Percentiles rank a stretch among this genome's conserved stretches.
These are phyloP conservation scores for Galeopterus variegatus DNA, from an alignment of 2,113 vertebrate species.

Conservation along the genomic window DNA sequence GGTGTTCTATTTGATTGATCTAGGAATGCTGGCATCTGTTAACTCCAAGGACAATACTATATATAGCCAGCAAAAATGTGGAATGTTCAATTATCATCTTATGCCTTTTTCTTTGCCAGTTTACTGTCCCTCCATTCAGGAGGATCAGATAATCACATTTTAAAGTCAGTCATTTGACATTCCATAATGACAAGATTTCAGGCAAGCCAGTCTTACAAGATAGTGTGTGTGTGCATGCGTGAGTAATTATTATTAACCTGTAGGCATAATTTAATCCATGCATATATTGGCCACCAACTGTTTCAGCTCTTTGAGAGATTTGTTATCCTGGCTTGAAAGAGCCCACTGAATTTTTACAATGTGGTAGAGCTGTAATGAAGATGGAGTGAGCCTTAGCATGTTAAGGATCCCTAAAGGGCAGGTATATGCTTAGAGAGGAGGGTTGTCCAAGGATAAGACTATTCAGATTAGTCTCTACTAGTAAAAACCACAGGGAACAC, in stretches of 20 bases:
- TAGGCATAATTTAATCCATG: not conserved
- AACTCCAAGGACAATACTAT: not conserved
- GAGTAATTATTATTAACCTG: not conserved
- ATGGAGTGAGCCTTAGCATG: not conserved
- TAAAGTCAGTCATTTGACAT: conserved; percentile 25
- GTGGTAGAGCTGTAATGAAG: not conserved
- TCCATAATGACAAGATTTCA: conserved; percentile 15
- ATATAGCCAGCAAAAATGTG: not conserved
- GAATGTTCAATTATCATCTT: not conserved
- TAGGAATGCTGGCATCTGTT: not conserved
- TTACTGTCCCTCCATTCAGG: conserved; percentile 11
- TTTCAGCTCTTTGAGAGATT: not conserved
- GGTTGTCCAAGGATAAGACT: not conserved
- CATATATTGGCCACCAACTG: not conserved
- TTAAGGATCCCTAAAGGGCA: not conserved
- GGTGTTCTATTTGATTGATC: not conserved
- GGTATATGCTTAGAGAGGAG: not conserved
- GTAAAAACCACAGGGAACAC: not conserved
- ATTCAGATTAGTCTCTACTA: not conserved
- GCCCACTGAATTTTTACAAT: not conserved
- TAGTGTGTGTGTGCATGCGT: not conserved
- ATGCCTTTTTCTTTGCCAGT: conserved; percentile 17
- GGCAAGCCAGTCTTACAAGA: conserved; percentile 39
- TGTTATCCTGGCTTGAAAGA: not conserved
- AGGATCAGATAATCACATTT: conserved; percentile 42